Base-by-base conservation (phyloP, 2,113 vertebrate species). In the Suncus etruscus region DNA sequence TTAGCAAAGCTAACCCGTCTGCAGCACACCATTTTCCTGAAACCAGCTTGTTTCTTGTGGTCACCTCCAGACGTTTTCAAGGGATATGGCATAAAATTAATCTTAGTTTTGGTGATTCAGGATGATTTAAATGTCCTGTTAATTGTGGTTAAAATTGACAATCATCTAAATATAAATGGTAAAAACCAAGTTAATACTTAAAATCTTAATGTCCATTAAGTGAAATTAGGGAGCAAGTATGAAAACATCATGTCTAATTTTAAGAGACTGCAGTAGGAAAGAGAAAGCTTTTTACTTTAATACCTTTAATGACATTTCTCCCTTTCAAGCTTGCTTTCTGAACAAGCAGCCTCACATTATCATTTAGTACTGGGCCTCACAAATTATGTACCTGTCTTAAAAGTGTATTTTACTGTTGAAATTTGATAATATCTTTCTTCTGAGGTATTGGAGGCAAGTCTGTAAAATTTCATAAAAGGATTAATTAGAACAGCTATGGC, bases 221-320 rank as follows among this genome's bases (percentile, higher is more conserved):
- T 88, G 24, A 86, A 51, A 95, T 83, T 77, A 76, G 73, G 47
- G 89, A 82, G 63, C 9, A 91, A 93, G 84, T 83, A 87, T 54
- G 61, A 90, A 39, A 83, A 32, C 5, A 16, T 1, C 68, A 8
- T 83, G 45, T 83, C n/a, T 92, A n/a, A 20, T 78, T 77, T 11
- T 74, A 87, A 85, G 81, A 90, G 39, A 48, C 29, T 77, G 3
- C 2, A 74, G 29, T 73, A 87, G 20, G 48, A 50, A 87, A 12
- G 22, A 50, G 73, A 87, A 63, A 54, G 7, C 22, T 68, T 79
- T 58, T 48, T 47, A 85, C 68, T 76, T 93, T 50, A 89, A n/a
- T 72, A 29, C 2, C 29, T 91, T 88, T 54, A 85, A 32, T 32
- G 76, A 15, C 31, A 69, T 88, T 87, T 94, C 25, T 32, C 7